Percentiles rank a stretch among this genome's conserved stretches.
phyloP scores from a whole-genome alignment of 2,113 vertebrate genomes.

The Casuarius casuarius region DNA sequence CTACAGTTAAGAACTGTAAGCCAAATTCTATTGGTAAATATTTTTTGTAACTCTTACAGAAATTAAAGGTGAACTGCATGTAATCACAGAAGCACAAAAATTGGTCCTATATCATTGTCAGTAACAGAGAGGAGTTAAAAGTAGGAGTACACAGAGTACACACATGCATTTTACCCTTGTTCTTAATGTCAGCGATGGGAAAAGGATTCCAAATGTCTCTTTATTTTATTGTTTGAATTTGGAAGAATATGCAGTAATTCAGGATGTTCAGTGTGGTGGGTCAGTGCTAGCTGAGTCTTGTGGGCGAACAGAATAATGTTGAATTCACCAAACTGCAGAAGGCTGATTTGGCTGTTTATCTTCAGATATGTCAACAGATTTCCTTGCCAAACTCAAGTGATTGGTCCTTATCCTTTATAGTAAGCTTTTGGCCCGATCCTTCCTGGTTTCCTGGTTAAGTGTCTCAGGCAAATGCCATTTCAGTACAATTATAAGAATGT shows the following conservation, averaged over 20 bases:
- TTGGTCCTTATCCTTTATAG: neutral
- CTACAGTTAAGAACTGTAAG: neutral
- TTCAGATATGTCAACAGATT: constrained; percentile 13
- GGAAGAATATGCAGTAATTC: neutral
- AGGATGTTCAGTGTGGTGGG: neutral
- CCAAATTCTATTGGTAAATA: neutral
- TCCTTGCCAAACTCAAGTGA: neutral
- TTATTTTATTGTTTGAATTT: neutral
- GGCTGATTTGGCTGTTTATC: constrained; percentile 1
- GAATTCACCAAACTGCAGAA: neutral
- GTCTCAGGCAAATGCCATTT: neutral
- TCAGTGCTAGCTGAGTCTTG: neutral
- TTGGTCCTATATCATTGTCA: neutral
- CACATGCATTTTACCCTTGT: neutral
- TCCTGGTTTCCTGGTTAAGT: neutral
- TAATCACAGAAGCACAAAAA: neutral
- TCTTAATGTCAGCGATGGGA: neutral
- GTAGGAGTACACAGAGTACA: neutral
- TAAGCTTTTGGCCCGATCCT: neutral
- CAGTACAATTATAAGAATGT: neutral
- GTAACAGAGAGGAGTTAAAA: neutral
- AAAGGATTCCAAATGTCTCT: neutral
- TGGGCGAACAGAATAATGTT: neutral
- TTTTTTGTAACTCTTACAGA: neutral
- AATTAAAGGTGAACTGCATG: neutral